Base-by-base conservation (phyloP, 2,888 invertebrate genomes). In the Therioaphis trifolii region DNA sequence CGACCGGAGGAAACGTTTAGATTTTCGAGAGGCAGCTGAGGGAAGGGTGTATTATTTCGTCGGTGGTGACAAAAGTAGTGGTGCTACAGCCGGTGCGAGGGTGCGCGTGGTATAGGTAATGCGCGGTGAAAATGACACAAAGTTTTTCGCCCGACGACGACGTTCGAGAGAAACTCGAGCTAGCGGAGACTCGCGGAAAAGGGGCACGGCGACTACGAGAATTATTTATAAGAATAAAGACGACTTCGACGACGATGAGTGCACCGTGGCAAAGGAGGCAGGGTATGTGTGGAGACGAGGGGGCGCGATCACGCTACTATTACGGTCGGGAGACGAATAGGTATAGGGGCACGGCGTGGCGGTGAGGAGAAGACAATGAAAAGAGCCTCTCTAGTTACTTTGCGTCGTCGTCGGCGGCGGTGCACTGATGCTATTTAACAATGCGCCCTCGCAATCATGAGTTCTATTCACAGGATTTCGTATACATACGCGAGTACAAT, bases 381-480 rank as follows among this genome's bases (percentile, higher is more conserved):
- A 61, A 80, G 61, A 72, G 63, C 61, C 72, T 74, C 82, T 82
- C 35, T 74, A 82, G 72, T 82, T 72, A 74, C 72, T 82, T 82
- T 63, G 63, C 63, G 72, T 63, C 46, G 35, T 46, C 46, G 46
- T 46, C 46, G 72, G 7, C 40, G n/a, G 29, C 15, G 63, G 77
- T 58, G 43, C 58, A 21, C 35, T 12, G 29, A 3, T 68, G 40
- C 35, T 72, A 74, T 82, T 82, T 82, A 82, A 82, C 71, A 82
- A 82, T 74, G 69, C 61, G 35, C 72, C 74, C 71, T 82, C 72
- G 72, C 72, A 82, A 82, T 82, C 71, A 82, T 35, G 72, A 82
- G 63, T 63, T 40, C 82, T 82, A 82, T 82, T 82, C 82, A 82
- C 52, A 40, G 40, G 52, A 68, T 68, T 78, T 68, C 55, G 46